Base-by-base conservation (phyloP, 2,888 invertebrate genomes). In the Theodoxus fluviatilis region DNA sequence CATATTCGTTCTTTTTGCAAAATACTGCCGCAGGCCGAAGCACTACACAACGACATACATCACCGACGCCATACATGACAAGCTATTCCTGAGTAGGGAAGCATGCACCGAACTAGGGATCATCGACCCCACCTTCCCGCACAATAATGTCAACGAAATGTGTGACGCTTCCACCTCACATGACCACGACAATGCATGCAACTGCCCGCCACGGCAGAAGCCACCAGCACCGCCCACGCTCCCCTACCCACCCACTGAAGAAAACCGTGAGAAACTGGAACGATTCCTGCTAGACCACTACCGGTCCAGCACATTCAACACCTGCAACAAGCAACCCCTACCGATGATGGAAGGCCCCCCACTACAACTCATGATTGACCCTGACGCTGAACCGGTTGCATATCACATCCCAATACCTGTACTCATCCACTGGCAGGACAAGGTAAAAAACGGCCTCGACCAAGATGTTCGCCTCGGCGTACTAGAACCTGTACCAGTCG, bases 261-360 rank as follows among this genome's bases (percentile, higher is more conserved):
- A 73, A 15, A 76, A 75, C 67, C 49, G 69, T 9, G 40, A 28
- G 12, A 71, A 72, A 22, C 69, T 78, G 3, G 68, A 74, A 59
- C 43, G 66, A 1, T 80, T 59, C 65, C 73, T 78, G 0, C 67
- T 79, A 1, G 64, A 78, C 4, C 59, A 70, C 37, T 80, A 79
- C 61, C 70, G 59, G 28, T 74, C 76, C 18, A 79, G 78, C 68
- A 79, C 77, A 1, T 79, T 80, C 64, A 80, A 80, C 73, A 76
- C 74, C 1, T 80, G 78, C 70, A 71, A 75, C 28, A 78, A 79
- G 40, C 79, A 80, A 33, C 71, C 69, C 1, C 71, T 75, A 9
- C 78, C 76, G n/a, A 22, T 72, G 18, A 80, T 79, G 76, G 57
- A 59, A 9, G 71, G 74, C n/a, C 76, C 76, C 25, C 75, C 75